phyloP scores from a whole-genome alignment of 2,888 invertebrate species.

The Diaprepes abbreviatus region DNA sequence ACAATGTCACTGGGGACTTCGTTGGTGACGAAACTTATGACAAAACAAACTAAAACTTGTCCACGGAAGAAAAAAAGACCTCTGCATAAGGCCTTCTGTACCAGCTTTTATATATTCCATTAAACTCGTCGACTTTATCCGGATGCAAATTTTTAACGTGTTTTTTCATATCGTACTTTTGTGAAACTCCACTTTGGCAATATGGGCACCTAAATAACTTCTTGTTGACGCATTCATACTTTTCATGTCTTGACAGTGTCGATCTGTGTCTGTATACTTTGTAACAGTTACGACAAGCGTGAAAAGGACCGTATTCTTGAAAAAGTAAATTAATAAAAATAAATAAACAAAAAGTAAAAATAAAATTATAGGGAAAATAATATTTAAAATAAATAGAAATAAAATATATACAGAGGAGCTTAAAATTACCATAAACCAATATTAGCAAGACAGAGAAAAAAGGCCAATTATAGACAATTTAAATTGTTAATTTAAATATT shows the following conservation, averaged over 20 bases:
- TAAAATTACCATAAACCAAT: constrained; percentile 1
- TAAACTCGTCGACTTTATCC: constrained; percentile 42
- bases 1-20: too few relatives aligned
- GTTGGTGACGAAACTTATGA: too few relatives aligned
- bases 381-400: background rate
- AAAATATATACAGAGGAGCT: background rate
- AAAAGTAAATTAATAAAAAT: constrained; percentile 10
- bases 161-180: constrained; percentile 48
- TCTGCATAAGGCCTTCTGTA: constrained; percentile 15
- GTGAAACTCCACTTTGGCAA: constrained; percentile 40
- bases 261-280: constrained; percentile 52
- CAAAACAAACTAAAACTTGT: background rate
- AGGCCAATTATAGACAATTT: background rate
- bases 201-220: constrained; percentile 52
- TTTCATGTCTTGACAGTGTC: constrained; percentile 52
- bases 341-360: background rate
- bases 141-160: constrained; percentile 48
- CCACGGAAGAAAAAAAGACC: background rate
- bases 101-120: constrained; percentile 35
- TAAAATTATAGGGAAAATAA: constrained; percentile 3
- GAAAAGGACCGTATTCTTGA: background rate
- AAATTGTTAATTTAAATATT: background rate
- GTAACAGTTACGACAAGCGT: constrained; percentile 45
- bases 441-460: background rate
- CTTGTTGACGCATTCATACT: constrained; percentile 55